These are phyloP conservation scores for Platorchestia sp. DNA, from an alignment of 1,140 invertebrate species.

Conservation along the genomic window DNA sequence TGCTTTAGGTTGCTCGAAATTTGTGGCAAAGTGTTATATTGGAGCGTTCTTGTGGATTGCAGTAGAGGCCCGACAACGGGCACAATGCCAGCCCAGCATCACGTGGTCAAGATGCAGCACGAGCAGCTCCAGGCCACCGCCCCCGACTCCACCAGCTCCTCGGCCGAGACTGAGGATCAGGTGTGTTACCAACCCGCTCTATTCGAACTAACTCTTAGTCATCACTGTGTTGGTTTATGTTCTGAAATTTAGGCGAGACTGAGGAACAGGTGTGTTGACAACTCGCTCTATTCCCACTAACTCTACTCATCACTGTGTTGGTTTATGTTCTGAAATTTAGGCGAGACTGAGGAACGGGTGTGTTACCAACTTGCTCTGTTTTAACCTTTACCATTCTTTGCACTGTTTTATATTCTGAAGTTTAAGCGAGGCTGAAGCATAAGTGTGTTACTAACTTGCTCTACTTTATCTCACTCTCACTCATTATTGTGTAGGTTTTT, in stretches of 20 bases:
- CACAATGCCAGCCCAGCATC: background rate
- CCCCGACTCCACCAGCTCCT: conserved; percentile 12
- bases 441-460: background rate
- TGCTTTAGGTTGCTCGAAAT: no score
- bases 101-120: conserved; percentile 3
- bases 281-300: background rate
- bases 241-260: background rate
- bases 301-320: background rate
- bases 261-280: background rate
- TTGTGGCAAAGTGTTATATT: no score
- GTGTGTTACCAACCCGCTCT: background rate
- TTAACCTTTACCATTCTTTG: background rate
- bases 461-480: no score
- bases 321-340: background rate
- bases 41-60: no score
- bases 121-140: background rate
- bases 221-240: background rate
- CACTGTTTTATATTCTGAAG: background rate
- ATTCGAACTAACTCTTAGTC: background rate
- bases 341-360: background rate
- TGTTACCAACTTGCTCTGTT: background rate
- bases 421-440: background rate
- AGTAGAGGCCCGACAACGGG: background rate
- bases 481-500: no score
- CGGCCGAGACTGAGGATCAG: background rate